Evolutionary conservation across 2,113 vertebrate genomes (phyloP).

Genomic region (Colistium nudipinnis): DNA sequence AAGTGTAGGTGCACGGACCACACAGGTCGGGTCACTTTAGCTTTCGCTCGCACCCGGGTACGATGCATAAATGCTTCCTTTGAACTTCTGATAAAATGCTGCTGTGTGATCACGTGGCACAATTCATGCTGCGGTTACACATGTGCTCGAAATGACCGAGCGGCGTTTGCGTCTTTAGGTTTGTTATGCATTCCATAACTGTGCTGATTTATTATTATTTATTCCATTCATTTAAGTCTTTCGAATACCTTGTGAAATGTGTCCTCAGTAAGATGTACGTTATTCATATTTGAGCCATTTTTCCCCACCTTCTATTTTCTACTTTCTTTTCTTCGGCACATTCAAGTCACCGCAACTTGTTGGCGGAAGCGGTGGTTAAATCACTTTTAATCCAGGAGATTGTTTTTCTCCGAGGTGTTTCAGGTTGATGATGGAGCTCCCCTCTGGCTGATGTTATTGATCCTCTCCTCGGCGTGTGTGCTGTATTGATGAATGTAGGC

Average conservation of each 20-base stretch:
- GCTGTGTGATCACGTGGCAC: slow-evolving; percentile 29
- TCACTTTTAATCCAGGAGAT: background rate
- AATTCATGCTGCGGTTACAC: slow-evolving; percentile 15
- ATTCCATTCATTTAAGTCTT: too few species aligned
- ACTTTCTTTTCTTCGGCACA: too few species aligned
- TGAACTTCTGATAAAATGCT: slow-evolving; percentile 63
- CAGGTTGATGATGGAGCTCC: background rate
- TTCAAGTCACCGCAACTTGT: too few species aligned
- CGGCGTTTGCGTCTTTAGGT: background rate
- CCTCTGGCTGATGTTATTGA: slow-evolving; percentile 20
- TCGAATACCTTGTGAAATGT: too few species aligned
- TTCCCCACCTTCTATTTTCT: too few species aligned
- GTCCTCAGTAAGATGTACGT: too few species aligned
- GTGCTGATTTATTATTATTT: too few species aligned
- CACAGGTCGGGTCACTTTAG: slow-evolving; percentile 73
- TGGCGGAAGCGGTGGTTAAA: too few species aligned
- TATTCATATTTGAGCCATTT: too few species aligned
- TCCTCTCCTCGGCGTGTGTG: slow-evolving; percentile 20
- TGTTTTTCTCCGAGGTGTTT: slow-evolving; percentile 21
- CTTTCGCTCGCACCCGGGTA: slow-evolving; percentile 30
- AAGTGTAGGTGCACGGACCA: slow-evolving; percentile 71
- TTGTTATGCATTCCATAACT: too few species aligned
- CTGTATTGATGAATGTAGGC: slow-evolving; percentile 30
- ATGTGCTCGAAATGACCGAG: background rate
- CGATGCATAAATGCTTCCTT: slow-evolving; percentile 67